A percentile compares a stretch with the other conserved stretches of the same genome.
Evolutionary conservation across 2,888 invertebrate genomes (phyloP).

Genomic region (Aquatica leii): DNA sequence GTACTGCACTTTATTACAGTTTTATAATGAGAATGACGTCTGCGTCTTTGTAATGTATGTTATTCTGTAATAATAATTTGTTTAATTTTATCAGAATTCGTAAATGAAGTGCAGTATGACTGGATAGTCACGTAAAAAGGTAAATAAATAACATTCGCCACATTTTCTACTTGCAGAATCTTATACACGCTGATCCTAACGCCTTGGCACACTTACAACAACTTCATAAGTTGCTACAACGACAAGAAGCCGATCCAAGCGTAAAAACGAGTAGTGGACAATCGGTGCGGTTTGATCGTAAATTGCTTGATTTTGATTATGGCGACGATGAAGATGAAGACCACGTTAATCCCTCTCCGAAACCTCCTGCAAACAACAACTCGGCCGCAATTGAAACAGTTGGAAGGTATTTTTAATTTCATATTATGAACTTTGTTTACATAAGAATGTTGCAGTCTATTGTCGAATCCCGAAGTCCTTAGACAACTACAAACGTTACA

Average conservation of each 20-base stretch:
- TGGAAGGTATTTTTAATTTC: no score
- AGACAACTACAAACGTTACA: slow-evolving; percentile 82
- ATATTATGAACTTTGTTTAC: no score
- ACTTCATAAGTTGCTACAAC: slow-evolving; percentile 67
- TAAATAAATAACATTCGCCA: background rate
- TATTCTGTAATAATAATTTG: no score
- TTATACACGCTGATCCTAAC: slow-evolving; percentile 50
- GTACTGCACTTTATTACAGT: slow-evolving; percentile 25
- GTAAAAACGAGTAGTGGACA: slow-evolving; percentile 55
- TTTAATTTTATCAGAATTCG: background rate
- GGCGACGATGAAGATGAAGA: slow-evolving; percentile 90
- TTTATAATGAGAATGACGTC: slow-evolving; percentile 3
- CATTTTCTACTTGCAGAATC: slow-evolving; percentile 24
- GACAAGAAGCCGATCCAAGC: slow-evolving; percentile 50
- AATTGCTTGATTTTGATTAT: slow-evolving; percentile 89
- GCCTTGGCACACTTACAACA: slow-evolving; percentile 68
- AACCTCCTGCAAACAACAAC: slow-evolving; percentile 44
- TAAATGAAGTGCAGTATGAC: background rate
- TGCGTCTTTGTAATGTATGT: no score
- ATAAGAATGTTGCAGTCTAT: slow-evolving; percentile 67
- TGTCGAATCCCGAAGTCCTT: slow-evolving; percentile 88
- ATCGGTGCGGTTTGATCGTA: slow-evolving; percentile 80
- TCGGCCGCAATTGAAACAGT: slow-evolving; percentile 44
- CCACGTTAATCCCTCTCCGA: slow-evolving; percentile 60
- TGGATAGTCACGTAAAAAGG: background rate